Conservation (phyloP, 2,888 invertebrate species). For the Eristalis tenax region DNA sequence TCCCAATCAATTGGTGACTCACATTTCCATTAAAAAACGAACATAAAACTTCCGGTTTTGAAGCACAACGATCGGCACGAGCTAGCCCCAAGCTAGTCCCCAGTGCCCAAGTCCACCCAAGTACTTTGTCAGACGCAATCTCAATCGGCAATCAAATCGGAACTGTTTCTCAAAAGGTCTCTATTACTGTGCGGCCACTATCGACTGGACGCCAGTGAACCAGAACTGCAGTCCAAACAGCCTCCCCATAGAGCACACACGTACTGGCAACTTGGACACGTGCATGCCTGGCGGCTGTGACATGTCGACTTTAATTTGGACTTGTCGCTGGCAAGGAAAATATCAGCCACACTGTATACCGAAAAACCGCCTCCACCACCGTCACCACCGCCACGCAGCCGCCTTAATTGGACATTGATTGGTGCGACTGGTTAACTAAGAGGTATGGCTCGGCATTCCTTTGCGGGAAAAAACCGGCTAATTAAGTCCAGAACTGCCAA, state of each 20-base stretch:
- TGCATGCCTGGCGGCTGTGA: constrained; percentile 55
- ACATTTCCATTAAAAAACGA: neutral
- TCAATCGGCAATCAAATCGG: neutral
- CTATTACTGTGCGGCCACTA: neutral
- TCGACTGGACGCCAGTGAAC: neutral
- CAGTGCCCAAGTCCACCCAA: neutral
- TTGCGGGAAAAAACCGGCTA: constrained; percentile 51
- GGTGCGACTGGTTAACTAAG: constrained; percentile 22
- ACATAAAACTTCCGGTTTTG: neutral
- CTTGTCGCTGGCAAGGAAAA: neutral
- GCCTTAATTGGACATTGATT: constrained; percentile 59
- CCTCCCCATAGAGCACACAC: neutral
- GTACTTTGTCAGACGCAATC: neutral
- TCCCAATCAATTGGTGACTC: neutral
- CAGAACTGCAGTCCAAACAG: neutral
- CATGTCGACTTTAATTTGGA: constrained; percentile 48
- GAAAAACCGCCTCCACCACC: constrained; percentile 4
- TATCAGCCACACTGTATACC: constrained; percentile 14
- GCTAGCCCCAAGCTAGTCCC: neutral
- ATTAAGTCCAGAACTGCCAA: constrained; percentile 32
- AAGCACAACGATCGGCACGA: neutral
- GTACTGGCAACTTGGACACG: constrained; percentile 40
- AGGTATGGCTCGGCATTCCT: constrained; percentile 37
- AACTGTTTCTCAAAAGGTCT: neutral
- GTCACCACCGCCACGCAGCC: neutral